A percentile compares a stretch with the other conserved stretches of the same genome.
Conservation (phyloP, 2,113 vertebrate genomes). For the Brachionichthys hirsutus region DNA sequence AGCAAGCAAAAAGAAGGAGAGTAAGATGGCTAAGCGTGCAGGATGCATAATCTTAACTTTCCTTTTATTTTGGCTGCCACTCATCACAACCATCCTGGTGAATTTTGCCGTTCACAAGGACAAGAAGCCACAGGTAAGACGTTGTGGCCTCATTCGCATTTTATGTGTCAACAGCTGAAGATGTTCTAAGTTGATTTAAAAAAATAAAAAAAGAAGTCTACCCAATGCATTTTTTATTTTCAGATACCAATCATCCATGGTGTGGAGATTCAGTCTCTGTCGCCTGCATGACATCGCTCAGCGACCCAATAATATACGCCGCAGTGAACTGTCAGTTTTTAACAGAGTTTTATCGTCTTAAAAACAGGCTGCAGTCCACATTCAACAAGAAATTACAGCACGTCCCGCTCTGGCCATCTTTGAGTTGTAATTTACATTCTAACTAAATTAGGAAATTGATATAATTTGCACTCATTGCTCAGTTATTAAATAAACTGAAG, state of each 20-base stretch:
- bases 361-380: slow-evolving; percentile 48
- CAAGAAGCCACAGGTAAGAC: slow-evolving; percentile 55
- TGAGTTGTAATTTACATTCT: slow-evolving; percentile 1
- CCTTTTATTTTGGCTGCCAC: slow-evolving; percentile 74
- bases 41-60: slow-evolving; percentile 79
- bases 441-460: slow-evolving; percentile 22
- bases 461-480: neutral
- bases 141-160: neutral
- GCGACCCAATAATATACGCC: slow-evolving; percentile 78
- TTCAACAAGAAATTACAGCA: slow-evolving; percentile 36
- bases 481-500: slow-evolving; percentile 30
- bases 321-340: slow-evolving; percentile 79
- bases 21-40: slow-evolving; percentile 77
- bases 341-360: slow-evolving; percentile 69
- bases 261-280: slow-evolving; percentile 71
- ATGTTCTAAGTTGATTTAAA: too few relatives aligned
- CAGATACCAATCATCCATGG: slow-evolving; percentile 54
- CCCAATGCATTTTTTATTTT: neutral
- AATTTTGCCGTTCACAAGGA: slow-evolving; percentile 53
- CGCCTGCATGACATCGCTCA: slow-evolving; percentile 76
- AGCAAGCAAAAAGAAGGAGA: slow-evolving; percentile 71
- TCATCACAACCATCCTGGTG: slow-evolving; percentile 67
- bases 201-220: too few relatives aligned
- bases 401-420: neutral
- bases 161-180: too few relatives aligned